Evolutionary conservation across 1,140 invertebrate species (phyloP), one percentile per base, ranked within the genome.

Genomic region (Cephus cinctus): DNA sequence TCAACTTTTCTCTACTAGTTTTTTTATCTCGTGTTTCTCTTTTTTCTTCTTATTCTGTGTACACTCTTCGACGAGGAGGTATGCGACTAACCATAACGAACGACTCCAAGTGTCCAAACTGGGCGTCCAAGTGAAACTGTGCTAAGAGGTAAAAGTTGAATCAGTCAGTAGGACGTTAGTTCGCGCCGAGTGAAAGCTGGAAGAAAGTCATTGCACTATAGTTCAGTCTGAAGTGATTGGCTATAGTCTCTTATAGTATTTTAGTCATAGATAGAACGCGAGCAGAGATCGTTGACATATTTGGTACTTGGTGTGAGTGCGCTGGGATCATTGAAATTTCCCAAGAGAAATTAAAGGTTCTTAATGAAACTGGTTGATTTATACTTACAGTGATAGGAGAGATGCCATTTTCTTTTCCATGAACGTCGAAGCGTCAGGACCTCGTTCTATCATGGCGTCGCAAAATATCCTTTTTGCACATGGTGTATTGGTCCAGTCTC

Each of bases 341-440:
- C n/a, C n/a, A n/a, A n/a, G n/a, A n/a, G n/a, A n/a, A n/a, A n/a
- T n/a, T n/a, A n/a, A n/a, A n/a, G n/a, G n/a, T n/a, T n/a, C n/a
- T n/a, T n/a, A n/a, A n/a, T n/a, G n/a, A n/a, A n/a, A n/a, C n/a
- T n/a, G n/a, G n/a, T n/a, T n/a, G n/a, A n/a, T 36, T 0, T 18
- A 31, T 71, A 86, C 86, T 89, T 75, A 89, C 87, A 84, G 76
- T 63, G 78, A 77, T 5, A 88, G 61, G 55, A 88, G 75, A 9
- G 80, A 79, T 20, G 81, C 79, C 84, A 89, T 89, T 65, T 86
- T 87, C 69, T 90, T 89, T 66, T 90, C 86, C 86, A 88, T 88
- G 2, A 85, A 71, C 9, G 82, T 78, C 18, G 84, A 67, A 4
- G 85, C 82, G 47, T 88, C 86, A 0, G 81, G 70, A 18, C 80